Evolutionary conservation across 2,113 vertebrate genomes (phyloP), one percentile per base, ranked within the genome.

Genomic region (Calidris pygmaea): DNA sequence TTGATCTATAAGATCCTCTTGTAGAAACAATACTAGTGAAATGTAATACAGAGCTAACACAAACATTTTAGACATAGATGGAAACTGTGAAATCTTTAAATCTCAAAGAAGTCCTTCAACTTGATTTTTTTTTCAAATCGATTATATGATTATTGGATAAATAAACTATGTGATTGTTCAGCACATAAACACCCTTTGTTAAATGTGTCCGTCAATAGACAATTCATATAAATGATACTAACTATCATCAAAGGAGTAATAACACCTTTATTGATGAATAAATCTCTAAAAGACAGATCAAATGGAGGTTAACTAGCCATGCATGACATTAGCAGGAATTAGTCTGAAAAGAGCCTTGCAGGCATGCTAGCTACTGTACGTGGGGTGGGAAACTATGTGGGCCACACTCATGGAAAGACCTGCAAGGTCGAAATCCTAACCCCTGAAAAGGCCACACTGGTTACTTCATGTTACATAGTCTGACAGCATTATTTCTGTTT

Each of bases 201-300:
- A 93, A 96, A 95, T 94, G 92, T 95, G 96, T 95, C 94, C 86
- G 3, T 97, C 96, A 86, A 97, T 93, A 97, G 97, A 97, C 93
- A 97, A 97, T 97, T 98, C 97, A 96, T 98, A 96, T 73, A 94
- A 96, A 97, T 97, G 97, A 96, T 97, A 97, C 97, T 97, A 97
- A 96, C 97, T 97, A 97, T 96, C 96, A 93, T 97, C 97, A 81
- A 80, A 98, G 97, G 97, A 95, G 93, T 93, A 96, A 97, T 98
- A 98, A 97, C 71, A 12, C 95, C 95, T 98, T 98, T 98, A 98
- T 98, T 98, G 98, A 97, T 97, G 96, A 98, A 98, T 98, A 98
- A 98, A 98, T 98, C 97, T 98, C 95, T 82, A 88, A 98, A 97
- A 96, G 98, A 98, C 97, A 96, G 96, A 98, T 97, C 97, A 98